Evolutionary conservation across 2,888 invertebrate genomes (phyloP).

Genomic region (Adelphocoris suturalis): DNA sequence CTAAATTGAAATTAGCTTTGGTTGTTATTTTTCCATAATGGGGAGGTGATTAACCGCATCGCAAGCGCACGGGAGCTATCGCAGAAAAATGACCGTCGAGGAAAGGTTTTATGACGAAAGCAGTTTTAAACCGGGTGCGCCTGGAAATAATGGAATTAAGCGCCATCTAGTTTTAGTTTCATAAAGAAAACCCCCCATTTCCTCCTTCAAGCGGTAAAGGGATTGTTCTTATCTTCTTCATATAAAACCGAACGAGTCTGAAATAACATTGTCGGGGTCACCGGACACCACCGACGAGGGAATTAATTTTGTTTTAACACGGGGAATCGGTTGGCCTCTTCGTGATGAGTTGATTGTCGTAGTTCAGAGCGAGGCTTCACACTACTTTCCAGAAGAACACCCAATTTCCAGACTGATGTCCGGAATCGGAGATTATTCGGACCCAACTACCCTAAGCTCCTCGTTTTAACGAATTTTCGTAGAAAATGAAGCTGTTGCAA

Average conservation of each 20-base stretch:
- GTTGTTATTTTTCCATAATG: background rate
- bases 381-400: too few relatives aligned
- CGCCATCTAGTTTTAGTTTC: conserved; percentile 18
- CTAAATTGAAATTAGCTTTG: too few relatives aligned
- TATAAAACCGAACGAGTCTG: conserved; percentile 7
- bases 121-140: conserved; percentile 19
- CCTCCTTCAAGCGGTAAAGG: conserved; percentile 6
- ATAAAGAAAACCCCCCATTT: conserved; percentile 27
- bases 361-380: too few relatives aligned
- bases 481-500: too few relatives aligned
- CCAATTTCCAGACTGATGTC: too few relatives aligned
- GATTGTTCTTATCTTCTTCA: background rate
- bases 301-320: too few relatives aligned
- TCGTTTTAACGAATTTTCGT: too few relatives aligned
- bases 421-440: too few relatives aligned
- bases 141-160: conserved; percentile 25
- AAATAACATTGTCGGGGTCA: conserved; percentile 4
- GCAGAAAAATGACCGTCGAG: background rate
- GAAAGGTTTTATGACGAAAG: conserved; percentile 4
- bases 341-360: too few relatives aligned
- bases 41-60: background rate
- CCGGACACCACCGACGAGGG: background rate
- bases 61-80: background rate
- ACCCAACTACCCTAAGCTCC: too few relatives aligned
- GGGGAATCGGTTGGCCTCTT: too few relatives aligned